Evolutionary conservation across 1,140 invertebrate species (phyloP), one percentile per base, ranked within the genome.

Genomic region (Bombus pascuorum): DNA sequence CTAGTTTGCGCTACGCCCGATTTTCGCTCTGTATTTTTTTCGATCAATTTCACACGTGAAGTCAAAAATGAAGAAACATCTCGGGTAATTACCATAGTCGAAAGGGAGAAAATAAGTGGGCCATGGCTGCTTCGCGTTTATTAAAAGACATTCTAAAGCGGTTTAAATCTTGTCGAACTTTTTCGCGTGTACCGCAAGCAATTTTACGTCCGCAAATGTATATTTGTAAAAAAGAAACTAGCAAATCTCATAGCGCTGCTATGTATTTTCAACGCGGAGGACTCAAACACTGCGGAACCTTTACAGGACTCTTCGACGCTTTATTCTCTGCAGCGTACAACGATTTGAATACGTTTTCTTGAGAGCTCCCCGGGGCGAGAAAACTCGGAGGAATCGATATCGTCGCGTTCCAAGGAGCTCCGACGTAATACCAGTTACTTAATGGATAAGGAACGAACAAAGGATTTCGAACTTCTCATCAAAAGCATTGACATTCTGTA

Each of bases 321-420:
- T 83, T 83, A 83, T 83, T n/a, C 59, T 32, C 81, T 10, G 34
- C 28, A 42, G 42, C 39, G 73, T 34, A 32, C 72, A 34, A 22
- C 81, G 81, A 76, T 66, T 44, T 37, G 81, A 83, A 83, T 83
- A 76, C 75, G 81, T 66, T 83, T 83, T 44, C 42, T 59, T 6
- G 59, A 39, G 34, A 75, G 81, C 42, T 76, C 59, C 6, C 44
- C 59, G 15, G 59, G 42, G 42, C 59, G 42, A 28, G 18, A 65
- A 42, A 66, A 81, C 42, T 76, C 39, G 22, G 2, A 0, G 39
- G 73, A 76, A 76, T 83, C 81, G 81, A 83, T 83, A 83, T 47
- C 32, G 81, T 32, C 12, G 39, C 81, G 53, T 66, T 66, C 42
- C 72, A 53, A n/a, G 47, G 34, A 47, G 42, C 39, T n/a, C 22